Evolutionary conservation across 2,797 vertebrate species (phyloP).

Genomic region (Spea hammondii): DNA sequence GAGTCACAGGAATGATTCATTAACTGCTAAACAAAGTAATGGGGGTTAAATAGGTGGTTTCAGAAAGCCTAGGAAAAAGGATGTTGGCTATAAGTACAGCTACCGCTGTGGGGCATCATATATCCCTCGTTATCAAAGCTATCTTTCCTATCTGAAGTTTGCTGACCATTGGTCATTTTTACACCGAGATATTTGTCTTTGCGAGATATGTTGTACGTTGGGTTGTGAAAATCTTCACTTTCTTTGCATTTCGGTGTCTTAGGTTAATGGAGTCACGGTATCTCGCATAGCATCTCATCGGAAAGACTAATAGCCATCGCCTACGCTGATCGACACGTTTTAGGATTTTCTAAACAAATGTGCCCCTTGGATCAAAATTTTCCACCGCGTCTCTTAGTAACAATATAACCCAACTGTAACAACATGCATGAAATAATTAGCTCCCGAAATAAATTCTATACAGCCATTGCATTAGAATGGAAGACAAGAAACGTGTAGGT

Average conservation of each 20-base stretch:
- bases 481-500: too few relatives aligned
- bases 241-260: neutral
- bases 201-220: neutral
- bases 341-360: neutral
- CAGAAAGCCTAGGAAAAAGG: slow-evolving; percentile 2
- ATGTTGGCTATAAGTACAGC: slow-evolving; percentile 16
- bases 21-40: slow-evolving; percentile 49
- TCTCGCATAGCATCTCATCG: neutral
- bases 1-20: slow-evolving; percentile 50
- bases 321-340: neutral
- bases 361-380: too few relatives aligned
- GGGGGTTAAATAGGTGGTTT: slow-evolving; percentile 42
- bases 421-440: too few relatives aligned
- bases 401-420: too few relatives aligned
- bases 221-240: slow-evolving; percentile 19
- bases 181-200: slow-evolving; percentile 15
- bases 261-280: neutral
- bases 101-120: slow-evolving; percentile 14
- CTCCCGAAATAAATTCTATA: too few relatives aligned
- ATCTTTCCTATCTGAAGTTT: neutral
- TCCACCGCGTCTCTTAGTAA: too few relatives aligned
- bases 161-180: slow-evolving; percentile 13
- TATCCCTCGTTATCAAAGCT: slow-evolving; percentile 28
- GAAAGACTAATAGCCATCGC: neutral
- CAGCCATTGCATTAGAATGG: too few relatives aligned